Percentiles rank a stretch among this genome's conserved stretches.
phyloP scores from a whole-genome alignment of 2,797 vertebrate species.

The Zenarchopterus dispar region DNA sequence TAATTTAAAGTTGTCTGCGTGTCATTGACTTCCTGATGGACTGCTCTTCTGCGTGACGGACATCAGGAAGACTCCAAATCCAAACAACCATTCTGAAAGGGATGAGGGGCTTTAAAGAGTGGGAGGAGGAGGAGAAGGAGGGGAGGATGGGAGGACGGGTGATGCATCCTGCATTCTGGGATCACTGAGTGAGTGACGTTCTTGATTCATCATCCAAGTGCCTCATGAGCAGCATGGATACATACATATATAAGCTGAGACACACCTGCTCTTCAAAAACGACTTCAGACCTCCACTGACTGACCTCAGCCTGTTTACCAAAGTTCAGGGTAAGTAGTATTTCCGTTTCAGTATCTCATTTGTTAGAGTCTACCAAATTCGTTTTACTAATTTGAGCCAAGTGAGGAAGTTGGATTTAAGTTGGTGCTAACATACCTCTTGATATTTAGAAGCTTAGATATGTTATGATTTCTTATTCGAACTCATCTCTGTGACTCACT shows the following conservation, averaged over 20 bases:
- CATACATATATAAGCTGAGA: constrained; percentile 74
- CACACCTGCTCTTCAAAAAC: constrained; percentile 58
- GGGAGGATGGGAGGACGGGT: constrained; percentile 30
- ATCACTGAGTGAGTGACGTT: constrained; percentile 69
- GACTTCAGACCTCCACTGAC: constrained; percentile 53
- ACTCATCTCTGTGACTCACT: not conserved
- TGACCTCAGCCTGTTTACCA: constrained; percentile 64
- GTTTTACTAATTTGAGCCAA: not conserved
- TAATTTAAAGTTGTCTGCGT: constrained; percentile 73
- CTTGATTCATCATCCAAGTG: constrained; percentile 71
- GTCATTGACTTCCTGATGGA: constrained; percentile 79
- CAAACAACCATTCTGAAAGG: constrained; percentile 53
- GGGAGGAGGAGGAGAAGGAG: constrained; percentile 44
- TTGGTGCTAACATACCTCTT: not conserved
- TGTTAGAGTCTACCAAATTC: not conserved
- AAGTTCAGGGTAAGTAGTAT: constrained; percentile 71
- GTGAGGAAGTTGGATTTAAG: not conserved
- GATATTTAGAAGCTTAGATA: not conserved
- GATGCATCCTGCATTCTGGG: constrained; percentile 53
- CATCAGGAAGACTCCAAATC: constrained; percentile 61
- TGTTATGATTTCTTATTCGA: not conserved
- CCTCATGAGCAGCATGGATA: constrained; percentile 53
- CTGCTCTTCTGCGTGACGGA: constrained; percentile 77
- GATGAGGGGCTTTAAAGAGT: constrained; percentile 43
- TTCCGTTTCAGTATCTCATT: not conserved